These are phyloP conservation scores for Spizaetus ornatus DNA, from an alignment of 2,113 vertebrate species.

Conservation along the genomic window DNA sequence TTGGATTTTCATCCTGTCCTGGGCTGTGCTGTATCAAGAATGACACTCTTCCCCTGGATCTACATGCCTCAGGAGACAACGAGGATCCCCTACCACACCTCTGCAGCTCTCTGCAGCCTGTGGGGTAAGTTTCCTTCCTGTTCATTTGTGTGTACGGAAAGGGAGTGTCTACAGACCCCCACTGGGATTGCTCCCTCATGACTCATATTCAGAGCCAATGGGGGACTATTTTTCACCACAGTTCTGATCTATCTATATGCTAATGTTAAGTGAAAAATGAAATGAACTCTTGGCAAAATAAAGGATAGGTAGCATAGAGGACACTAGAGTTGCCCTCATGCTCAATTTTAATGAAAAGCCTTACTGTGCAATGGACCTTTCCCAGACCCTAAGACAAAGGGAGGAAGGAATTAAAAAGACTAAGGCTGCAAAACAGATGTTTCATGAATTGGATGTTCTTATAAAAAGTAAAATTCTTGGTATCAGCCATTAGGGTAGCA, in stretches of 20 bases:
- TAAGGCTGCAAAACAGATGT: neutral
- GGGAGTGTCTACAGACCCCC: neutral
- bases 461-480: neutral
- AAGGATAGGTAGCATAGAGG: neutral
- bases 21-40: neutral
- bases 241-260: neutral
- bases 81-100: neutral
- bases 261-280: neutral
- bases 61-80: neutral
- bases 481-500: neutral
- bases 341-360: neutral
- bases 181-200: neutral
- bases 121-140: neutral
- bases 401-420: neutral
- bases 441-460: neutral
- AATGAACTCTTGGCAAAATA: neutral
- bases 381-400: neutral
- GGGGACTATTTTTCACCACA: neutral
- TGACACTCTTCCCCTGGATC: neutral
- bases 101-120: neutral
- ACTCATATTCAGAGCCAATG: neutral
- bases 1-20: neutral
- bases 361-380: neutral
- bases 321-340: fast-evolving
- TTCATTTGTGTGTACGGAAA: neutral